A percentile compares a stretch with the other conserved stretches of the same genome.
These are phyloP conservation scores for Palloptera scutellata DNA, from an alignment of 2,888 invertebrate genomes.

Conservation along the genomic window DNA sequence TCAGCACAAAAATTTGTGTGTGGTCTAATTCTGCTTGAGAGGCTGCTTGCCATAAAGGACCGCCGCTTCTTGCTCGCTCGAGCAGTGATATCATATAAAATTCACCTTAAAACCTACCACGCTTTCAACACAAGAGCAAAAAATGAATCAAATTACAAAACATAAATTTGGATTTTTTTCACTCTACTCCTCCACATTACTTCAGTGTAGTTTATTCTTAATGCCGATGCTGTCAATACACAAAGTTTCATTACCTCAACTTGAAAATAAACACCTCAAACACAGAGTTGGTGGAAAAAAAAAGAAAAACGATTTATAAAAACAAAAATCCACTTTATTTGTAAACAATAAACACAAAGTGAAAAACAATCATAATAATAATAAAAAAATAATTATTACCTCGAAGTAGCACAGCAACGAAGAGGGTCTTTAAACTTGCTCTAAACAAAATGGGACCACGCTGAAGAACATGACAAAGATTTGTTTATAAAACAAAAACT, in stretches of 20 bases:
- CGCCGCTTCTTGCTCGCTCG: no score
- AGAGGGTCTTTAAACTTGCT: constrained; percentile 33
- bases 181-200: not conserved
- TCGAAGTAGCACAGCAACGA: constrained; percentile 24
- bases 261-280: constrained; percentile 49
- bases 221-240: not conserved
- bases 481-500: constrained; percentile 32
- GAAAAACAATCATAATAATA: constrained; percentile 10
- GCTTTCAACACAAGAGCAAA: constrained; percentile 11
- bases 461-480: constrained; percentile 2
- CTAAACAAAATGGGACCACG: not conserved
- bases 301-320: constrained; percentile 10
- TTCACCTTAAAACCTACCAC: constrained; percentile 47
- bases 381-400: no score
- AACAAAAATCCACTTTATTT: constrained; percentile 31
- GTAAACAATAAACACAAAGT: constrained; percentile 33
- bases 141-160: constrained; percentile 44
- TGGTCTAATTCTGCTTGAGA: no score
- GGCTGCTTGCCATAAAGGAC: no score
- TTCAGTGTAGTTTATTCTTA: not conserved
- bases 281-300: not conserved
- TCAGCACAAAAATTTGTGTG: no score
- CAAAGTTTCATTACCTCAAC: constrained; percentile 46
- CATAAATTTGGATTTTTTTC: not conserved
- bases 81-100: constrained; percentile 28